Percentiles rank a stretch among this genome's conserved stretches.
These are phyloP conservation scores for Augochlora pura DNA, from an alignment of 1,140 invertebrate genomes.

Conservation along the genomic window DNA sequence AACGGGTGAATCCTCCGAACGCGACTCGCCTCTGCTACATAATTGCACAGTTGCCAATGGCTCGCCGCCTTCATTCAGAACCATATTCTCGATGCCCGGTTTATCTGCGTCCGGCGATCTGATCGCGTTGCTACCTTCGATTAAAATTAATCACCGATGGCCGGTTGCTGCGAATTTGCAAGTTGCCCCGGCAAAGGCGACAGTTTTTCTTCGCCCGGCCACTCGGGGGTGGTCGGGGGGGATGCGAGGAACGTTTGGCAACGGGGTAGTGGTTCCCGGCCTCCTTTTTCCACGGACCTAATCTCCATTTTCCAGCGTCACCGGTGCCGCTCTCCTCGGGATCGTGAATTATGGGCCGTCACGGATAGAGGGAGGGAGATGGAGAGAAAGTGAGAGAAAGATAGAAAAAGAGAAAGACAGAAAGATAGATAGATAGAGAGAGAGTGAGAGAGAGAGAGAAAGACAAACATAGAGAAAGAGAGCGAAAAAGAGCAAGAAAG, in stretches of 20 bases:
- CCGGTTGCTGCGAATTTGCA: no score
- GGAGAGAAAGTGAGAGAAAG: background rate
- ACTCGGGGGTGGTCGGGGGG: no score
- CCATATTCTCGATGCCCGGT: no score
- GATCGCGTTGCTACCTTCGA: no score
- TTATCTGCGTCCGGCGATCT: no score
- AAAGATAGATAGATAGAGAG: no score
- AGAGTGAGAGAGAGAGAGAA: no score
- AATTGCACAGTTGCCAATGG: no score
- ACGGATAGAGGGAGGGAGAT: constrained; percentile 34
- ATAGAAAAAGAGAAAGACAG: background rate
- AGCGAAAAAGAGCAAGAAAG: no score
- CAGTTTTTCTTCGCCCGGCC: constrained; percentile 22
- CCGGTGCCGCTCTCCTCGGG: constrained; percentile 50
- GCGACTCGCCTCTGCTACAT: background rate
- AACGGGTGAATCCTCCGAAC: background rate
- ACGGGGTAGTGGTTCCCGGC: background rate
- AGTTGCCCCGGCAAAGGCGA: constrained; percentile 1
- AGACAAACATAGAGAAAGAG: no score
- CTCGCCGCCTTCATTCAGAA: no score
- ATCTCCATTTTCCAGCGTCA: constrained; percentile 61
- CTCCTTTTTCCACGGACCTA: constrained; percentile 28
- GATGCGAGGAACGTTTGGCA: constrained; percentile 20
- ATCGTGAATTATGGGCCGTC: constrained; percentile 62
- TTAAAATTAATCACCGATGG: no score